Evolutionary conservation across 2,888 invertebrate genomes (phyloP), one percentile per base, ranked within the genome.

Genomic region (Synanthedon formicaeformis): DNA sequence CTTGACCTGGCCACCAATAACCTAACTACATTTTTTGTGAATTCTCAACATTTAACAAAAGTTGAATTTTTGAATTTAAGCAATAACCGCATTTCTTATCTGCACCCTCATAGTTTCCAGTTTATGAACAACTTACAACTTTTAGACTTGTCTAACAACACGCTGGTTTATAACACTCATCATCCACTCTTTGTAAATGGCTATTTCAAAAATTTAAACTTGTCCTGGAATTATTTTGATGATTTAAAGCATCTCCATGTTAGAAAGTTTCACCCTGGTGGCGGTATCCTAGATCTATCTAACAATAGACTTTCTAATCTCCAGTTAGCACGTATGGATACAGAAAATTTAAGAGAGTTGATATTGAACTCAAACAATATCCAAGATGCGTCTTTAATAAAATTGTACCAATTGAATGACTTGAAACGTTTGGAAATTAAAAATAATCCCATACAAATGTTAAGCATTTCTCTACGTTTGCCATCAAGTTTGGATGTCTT

Each of bases 101-200:
- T 86, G 18, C 63, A 77, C 58, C 76, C 68, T 34, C 63, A 73
- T 41, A 80, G 73, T 40, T 87, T 87, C 55, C 66, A 64, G 0
- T 62, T 61, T 0, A 83, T 87, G 83, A 67, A 55, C 6, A 71
- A 70, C 54, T 67, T 87, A 40, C 75, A 81, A 53, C 81, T 78
- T 54, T 65, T 87, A n/a, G 86, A 87, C 62, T 64, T 87, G 45
- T 86, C 86, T 1, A 53, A 71, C 53, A 87, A 87, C 55, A 54
- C 51, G 8, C 61, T 87, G 16, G 66, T 76, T 8, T 62, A 64
- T 27, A 73, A 83, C n/a, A 77, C 83, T 0, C 73, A 73, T 51
- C 60, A 71, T 54, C 67, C 75, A 1, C 74, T 86, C 52, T 60
- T 58, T 2, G 70, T 71, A 40, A 80, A 70, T 54, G 60, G 69